Evolutionary conservation across 2,888 invertebrate species (phyloP).

Genomic region (Clitarchus hookeri): DNA sequence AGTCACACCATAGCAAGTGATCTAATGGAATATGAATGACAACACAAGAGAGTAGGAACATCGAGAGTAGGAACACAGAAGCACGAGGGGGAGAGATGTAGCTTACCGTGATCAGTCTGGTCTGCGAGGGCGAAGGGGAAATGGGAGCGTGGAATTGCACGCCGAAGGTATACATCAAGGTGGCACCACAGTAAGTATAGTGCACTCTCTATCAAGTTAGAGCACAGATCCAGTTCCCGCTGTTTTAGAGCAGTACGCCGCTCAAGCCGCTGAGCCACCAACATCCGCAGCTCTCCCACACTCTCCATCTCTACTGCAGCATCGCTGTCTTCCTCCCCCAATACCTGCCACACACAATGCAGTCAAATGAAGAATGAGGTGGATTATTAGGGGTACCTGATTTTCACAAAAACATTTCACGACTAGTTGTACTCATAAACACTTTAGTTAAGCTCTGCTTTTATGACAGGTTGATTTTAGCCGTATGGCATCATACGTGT

Average conservation of each 20-base stretch:
- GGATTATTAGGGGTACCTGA: too few relatives aligned
- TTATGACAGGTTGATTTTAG: too few relatives aligned
- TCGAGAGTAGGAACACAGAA: too few relatives aligned
- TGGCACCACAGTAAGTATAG: constrained; percentile 79
- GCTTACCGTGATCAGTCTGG: not conserved
- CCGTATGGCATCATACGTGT: too few relatives aligned
- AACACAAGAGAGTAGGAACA: too few relatives aligned
- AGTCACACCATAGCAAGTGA: too few relatives aligned
- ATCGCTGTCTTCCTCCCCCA: not conserved
- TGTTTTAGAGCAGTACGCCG: constrained; percentile 62
- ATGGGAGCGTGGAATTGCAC: constrained; percentile 57
- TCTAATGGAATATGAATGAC: too few relatives aligned
- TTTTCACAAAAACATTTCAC: too few relatives aligned
- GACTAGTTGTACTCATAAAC: too few relatives aligned
- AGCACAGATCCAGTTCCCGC: constrained; percentile 64
- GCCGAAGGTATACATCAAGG: constrained; percentile 70
- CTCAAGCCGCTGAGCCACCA: constrained; percentile 54
- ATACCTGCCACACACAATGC: not conserved
- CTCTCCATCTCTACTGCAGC: not conserved
- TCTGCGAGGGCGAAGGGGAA: constrained; percentile 1
- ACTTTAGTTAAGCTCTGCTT: too few relatives aligned
- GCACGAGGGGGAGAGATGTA: too few relatives aligned
- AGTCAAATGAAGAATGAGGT: too few relatives aligned
- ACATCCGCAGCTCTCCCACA: not conserved
- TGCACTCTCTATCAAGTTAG: constrained; percentile 71